phyloP scores from a whole-genome alignment of 2,888 invertebrate species.

The Pyrrhia umbra region DNA sequence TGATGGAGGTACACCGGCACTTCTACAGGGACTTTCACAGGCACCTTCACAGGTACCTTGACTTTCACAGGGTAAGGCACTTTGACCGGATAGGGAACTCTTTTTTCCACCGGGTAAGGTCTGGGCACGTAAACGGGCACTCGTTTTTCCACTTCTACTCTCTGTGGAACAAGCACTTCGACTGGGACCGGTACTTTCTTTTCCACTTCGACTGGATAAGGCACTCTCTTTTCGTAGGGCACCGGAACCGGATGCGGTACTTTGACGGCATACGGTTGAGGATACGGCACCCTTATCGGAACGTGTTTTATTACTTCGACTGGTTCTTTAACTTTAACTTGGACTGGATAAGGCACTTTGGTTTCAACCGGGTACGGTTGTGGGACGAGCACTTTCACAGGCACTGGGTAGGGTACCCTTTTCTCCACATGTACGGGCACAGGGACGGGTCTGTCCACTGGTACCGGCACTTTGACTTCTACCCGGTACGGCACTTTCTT shows the following conservation, averaged over 20 bases:
- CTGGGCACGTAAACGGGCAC: slow-evolving; percentile 74
- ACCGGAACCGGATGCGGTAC: slow-evolving; percentile 88
- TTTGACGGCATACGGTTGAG: slow-evolving; percentile 88
- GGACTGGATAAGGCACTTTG: slow-evolving; percentile 88
- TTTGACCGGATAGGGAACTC: slow-evolving; percentile 82
- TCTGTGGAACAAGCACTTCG: slow-evolving; percentile 75
- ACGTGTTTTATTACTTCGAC: slow-evolving; percentile 84
- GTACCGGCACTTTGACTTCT: slow-evolving; percentile 78
- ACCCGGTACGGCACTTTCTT: slow-evolving; percentile 85
- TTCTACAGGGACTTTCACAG: slow-evolving; percentile 76
- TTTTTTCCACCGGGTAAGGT: slow-evolving; percentile 80
- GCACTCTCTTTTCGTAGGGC: slow-evolving; percentile 84
- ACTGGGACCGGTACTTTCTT: slow-evolving; percentile 83
- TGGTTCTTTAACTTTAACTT: slow-evolving; percentile 85
- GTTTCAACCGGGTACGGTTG: slow-evolving; percentile 89
- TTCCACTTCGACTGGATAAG: slow-evolving; percentile 86
- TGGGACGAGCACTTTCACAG: slow-evolving; percentile 83
- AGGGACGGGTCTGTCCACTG: slow-evolving; percentile 82
- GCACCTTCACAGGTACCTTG: slow-evolving; percentile 72
- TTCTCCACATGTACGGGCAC: slow-evolving; percentile 84
- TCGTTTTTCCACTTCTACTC: slow-evolving; percentile 71
- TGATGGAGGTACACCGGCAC: slow-evolving; percentile 80
- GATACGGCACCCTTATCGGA: slow-evolving; percentile 81
- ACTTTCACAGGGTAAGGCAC: slow-evolving; percentile 82
- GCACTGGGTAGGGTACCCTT: slow-evolving; percentile 82